Base-by-base conservation (phyloP, 2,797 vertebrate genomes). In the Sebastes kiyomatsui region DNA sequence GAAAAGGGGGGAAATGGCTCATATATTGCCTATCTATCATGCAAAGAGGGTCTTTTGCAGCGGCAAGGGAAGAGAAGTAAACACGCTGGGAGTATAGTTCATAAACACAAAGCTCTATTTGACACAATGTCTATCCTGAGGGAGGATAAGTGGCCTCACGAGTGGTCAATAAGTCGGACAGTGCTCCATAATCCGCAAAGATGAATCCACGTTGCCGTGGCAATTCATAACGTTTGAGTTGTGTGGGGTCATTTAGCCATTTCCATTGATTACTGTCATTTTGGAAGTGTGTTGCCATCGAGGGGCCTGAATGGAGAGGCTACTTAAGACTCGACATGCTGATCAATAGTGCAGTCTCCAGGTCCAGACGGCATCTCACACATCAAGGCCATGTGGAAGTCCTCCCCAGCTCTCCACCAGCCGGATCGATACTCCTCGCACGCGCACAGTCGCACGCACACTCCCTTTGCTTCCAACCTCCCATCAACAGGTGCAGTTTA, bases 181-280 rank as follows among this genome's bases (percentile, higher is more conserved):
- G 88, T 10, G 81, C 77, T 68, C 82, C 67, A 58, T 86, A 85
- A 91, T 86, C 85, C 85, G 55, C 79, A 32, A 81, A 88, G 86
- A 93, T 90, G 81, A 89, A 94, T 93, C 87, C 79, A 46, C 60
- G 11, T 69, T 68, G 86, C 75, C 46, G 14, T 25, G 54, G 68
- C 87, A 70, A 88, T 94, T 92, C 80, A 90, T 93, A 92, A 87
- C 32, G 5, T 89, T 80, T 77, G 87, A 93, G 84, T 65, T 84
- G 87, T 80, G 87, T 71, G 78, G 74, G 88, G 81, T 92, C 86
- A 87, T 92, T 91, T 90, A 85, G 86, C 89, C 85, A 82, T 94
- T 91, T 87, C 86, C 90, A 95, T 93, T 94, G 93, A 94, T 94
- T 90, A 84, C 81, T 87, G 83, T 91, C 88, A 85, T 92, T 94